Evolutionary conservation across 2,797 vertebrate species (phyloP).

Genomic region (Pelochelys cantorii): DNA sequence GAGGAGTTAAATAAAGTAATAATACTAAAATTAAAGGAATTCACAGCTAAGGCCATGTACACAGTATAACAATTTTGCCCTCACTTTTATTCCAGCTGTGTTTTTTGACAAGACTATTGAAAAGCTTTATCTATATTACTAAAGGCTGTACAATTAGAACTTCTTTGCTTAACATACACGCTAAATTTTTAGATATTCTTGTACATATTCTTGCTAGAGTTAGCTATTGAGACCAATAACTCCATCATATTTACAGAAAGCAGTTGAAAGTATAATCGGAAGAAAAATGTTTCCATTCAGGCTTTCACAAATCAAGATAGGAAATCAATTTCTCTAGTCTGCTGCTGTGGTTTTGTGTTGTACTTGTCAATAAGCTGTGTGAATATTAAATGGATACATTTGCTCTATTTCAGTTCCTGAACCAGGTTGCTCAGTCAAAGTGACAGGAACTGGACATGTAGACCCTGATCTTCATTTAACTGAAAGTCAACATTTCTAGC

Average conservation of each 20-base stretch:
- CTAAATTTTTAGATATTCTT: slow-evolving; percentile 45
- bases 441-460: not conserved
- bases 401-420: not conserved
- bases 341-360: slow-evolving; percentile 29
- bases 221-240: not conserved
- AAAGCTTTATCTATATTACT: slow-evolving; percentile 22
- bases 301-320: slow-evolving; percentile 46
- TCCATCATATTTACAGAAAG: slow-evolving; percentile 21
- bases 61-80: not conserved
- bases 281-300: slow-evolving; percentile 51
- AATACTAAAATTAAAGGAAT: slow-evolving; percentile 38
- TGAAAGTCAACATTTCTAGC: not conserved
- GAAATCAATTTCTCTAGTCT: slow-evolving; percentile 65
- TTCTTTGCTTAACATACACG: slow-evolving; percentile 1
- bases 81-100: slow-evolving; percentile 9
- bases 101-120: slow-evolving; percentile 17
- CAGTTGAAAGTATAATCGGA: slow-evolving; percentile 37
- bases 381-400: slow-evolving; percentile 48
- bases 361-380: slow-evolving; percentile 4
- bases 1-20: slow-evolving; percentile 47
- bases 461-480: not conserved
- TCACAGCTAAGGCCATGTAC: slow-evolving; percentile 41
- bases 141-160: slow-evolving; percentile 20
- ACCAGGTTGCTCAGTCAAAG: not conserved
- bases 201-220: slow-evolving; percentile 29